Base-by-base conservation (phyloP, 37 sponge, comb jelly and placozoan species). In the Bolinopsis microptera region DNA sequence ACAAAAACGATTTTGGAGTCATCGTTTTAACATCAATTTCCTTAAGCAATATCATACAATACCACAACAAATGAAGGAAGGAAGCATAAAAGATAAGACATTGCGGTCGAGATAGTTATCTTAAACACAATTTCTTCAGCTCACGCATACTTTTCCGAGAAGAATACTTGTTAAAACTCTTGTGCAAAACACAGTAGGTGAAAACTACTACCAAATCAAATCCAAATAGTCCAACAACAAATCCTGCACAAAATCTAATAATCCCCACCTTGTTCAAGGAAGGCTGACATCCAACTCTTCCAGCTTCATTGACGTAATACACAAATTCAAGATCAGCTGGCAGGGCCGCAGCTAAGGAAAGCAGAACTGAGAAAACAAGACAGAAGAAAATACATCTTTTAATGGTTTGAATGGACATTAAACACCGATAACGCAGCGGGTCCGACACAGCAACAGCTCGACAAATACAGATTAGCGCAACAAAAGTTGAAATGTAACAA, bases 51-150 rank as follows among this genome's bases (percentile, higher is more conserved):
- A 77, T 13, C 35, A 77, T 27, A 18, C n/a, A 77, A 77, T 16
- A 32, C 28, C 1, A 77, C 32, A 13, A 77, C 0, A 18, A 27
- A 77, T 31, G 80, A 32, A 33, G 80, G 80, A 35, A 77, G 35
- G 33, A 33, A 77, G 35, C 80, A 77, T 9, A 77, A 35, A 16
- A 77, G 1, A 18, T 77, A 77, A 5, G 80, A 77, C 80, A 77
- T 21, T 21, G 80, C 33, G 16, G 80, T 77, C 5, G 80, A 77
- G 33, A 77, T 18, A 32, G 80, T 32, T 5, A 77, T 32, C 33
- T 77, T 77, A 34, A 77, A 77, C 1, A 77, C 80, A 35, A 77
- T 77, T 77, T 77, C 80, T 77, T 77, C 1, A 77, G 36, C 35
- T 77, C 32, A 34, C 80, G 28, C 21, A 77, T 27, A 36, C 80